These are phyloP conservation scores for Astropecten irregularis DNA, from an alignment of 53 echinoderm and acorn worm genomes.

Conservation along the genomic window DNA sequence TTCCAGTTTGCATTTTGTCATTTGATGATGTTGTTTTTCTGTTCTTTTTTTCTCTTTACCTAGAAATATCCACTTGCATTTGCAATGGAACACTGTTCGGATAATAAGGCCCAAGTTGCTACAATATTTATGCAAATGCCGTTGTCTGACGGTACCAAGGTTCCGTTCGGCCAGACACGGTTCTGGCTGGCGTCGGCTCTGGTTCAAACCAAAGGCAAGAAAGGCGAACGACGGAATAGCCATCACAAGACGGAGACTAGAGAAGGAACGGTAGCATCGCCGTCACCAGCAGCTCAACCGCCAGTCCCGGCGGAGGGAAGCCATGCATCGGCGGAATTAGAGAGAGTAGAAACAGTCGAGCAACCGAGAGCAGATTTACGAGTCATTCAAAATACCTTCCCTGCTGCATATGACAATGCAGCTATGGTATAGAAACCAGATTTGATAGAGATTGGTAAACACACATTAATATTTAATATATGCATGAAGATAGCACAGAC, in stretches of 20 bases:
- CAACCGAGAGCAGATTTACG: conserved; percentile 11
- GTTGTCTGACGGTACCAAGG: conserved; percentile 66
- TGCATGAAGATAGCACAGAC: too few species aligned
- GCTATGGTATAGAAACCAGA: conserved; percentile 82
- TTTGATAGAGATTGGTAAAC: conserved; percentile 24
- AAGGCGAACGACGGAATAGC: conserved; percentile 33
- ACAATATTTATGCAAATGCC: conserved; percentile 91
- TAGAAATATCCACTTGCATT: conserved; percentile 72
- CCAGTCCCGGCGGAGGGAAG: background rate
- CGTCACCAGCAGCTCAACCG: background rate
- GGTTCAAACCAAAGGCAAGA: conserved; percentile 79
- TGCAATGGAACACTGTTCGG: conserved; percentile 73
- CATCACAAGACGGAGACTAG: background rate
- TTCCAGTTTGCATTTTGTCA: too few species aligned
- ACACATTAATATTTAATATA: too few species aligned
- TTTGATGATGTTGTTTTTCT: too few species aligned
- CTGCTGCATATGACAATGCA: conserved; percentile 86
- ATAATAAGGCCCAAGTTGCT: conserved; percentile 79
- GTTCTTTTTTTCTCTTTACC: conserved; percentile 42
- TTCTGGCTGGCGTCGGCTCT: conserved; percentile 78
- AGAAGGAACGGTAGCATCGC: too few species aligned
- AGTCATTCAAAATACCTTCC: conserved; percentile 28
- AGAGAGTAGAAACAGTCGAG: background rate
- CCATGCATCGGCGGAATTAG: too few species aligned
- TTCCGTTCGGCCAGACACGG: conserved; percentile 70